Evolutionary conservation across 2,888 invertebrate species (phyloP), one percentile per base, ranked within the genome.

Genomic region (Euplagia quadripunctaria): DNA sequence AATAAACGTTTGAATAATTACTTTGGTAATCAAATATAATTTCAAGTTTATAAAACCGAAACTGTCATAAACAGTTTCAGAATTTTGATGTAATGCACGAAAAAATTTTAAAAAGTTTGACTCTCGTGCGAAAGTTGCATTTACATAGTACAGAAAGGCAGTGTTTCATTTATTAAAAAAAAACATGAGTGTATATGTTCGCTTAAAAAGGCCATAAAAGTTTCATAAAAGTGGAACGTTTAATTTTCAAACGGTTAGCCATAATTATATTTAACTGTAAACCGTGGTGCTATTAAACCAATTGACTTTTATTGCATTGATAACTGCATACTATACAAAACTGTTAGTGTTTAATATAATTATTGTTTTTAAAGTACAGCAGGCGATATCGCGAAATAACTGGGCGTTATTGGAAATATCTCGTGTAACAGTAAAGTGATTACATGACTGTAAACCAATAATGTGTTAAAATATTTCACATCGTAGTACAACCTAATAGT

Each of bases 241-340:
- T 75, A 81, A 80, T 82, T 80, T 70, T 76, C 67, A 75, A 77
- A 71, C 74, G 67, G 73, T 72, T 74, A 71, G 64, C 74, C 70
- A 77, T 81, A 82, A 83, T 82, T 80, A 82, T 79, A 77, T 83
- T 83, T 79, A 77, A 82, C 79, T 72, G 78, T 85, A 74, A 72
- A 81, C 74, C 49, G 76, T 79, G 76, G 77, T 77, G 76, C 74
- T 78, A 85, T 87, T 84, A 85, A 81, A 72, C 68, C 80, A 80
- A 87, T 85, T 81, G 83, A 79, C 73, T 78, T 83, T 84, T 81
- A 83, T 82, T 76, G 79, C 82, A 82, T 80, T 85, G 81, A 85
- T 83, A 84, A 82, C 76, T 76, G 81, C 81, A 80, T 85, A 84
- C 85, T 74, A 75, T 74, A 71, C 73, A 81, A 80, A 82, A 79